Conservation (phyloP, 37 sponge, comb jelly and placozoan species). For the Petrosia ficiformis region DNA sequence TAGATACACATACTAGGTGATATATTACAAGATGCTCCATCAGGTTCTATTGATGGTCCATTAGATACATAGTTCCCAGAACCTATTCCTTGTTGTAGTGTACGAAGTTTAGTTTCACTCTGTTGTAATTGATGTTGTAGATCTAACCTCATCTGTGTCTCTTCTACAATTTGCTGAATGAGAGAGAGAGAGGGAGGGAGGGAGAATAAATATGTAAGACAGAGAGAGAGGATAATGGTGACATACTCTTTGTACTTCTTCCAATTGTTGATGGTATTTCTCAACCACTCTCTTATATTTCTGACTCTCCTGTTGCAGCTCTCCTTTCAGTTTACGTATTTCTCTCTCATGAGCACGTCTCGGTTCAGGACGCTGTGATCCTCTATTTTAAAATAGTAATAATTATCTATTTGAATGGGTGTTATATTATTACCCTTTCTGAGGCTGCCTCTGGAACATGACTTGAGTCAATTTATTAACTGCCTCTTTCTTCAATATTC, state of each 20-base stretch:
- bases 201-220: no score
- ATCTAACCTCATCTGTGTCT: conserved; percentile 66
- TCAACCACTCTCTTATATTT: conserved; percentile 37
- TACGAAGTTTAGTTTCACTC: conserved; percentile 61
- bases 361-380: conserved; percentile 5
- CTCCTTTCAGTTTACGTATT: conserved; percentile 53
- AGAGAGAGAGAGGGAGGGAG: no score
- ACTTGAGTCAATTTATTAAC: conserved; percentile 67
- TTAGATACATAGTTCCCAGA: conserved; percentile 12
- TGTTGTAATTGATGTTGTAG: conserved; percentile 66
- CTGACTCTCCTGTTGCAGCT: conserved; percentile 55
- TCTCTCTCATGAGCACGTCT: conserved; percentile 60
- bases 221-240: not conserved
- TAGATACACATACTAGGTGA: no score
- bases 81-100: conserved; percentile 35
- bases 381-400: not conserved
- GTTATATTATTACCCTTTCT: no score
- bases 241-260: conserved; percentile 57
- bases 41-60: conserved; percentile 33
- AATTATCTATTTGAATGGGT: not conserved
- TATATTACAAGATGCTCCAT: no score
- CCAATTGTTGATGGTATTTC: conserved; percentile 61
- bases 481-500: conserved; percentile 58
- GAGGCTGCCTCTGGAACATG: not conserved
- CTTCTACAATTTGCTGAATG: conserved; percentile 67